phyloP scores from a whole-genome alignment of 2,797 vertebrate genomes.

The Oryzias sinensis region DNA sequence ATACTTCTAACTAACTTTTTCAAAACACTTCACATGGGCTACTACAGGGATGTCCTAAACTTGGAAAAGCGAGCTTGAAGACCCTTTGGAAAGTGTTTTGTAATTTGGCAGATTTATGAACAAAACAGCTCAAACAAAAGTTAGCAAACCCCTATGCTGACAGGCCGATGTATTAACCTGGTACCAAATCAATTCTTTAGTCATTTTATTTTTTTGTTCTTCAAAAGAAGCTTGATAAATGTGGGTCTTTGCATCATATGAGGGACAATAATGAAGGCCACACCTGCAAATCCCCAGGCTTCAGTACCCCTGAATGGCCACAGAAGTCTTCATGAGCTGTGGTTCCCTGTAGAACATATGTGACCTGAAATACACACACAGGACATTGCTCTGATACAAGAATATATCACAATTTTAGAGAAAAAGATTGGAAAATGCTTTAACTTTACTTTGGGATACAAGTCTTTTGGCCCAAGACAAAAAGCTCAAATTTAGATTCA shows the following conservation, averaged over 20 bases:
- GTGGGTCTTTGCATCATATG: background rate
- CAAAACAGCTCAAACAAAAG: background rate
- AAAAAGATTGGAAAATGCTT: background rate
- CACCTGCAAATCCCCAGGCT: constrained; percentile 82
- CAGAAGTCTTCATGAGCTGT: constrained; percentile 82
- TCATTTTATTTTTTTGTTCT: background rate
- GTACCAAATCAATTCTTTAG: too few relatives aligned
- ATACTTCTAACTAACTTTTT: background rate
- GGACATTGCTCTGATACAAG: background rate
- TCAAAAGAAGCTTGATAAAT: background rate
- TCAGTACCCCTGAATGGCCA: constrained; percentile 70
- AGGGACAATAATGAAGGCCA: background rate
- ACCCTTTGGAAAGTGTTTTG: background rate
- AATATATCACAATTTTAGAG: too few relatives aligned
- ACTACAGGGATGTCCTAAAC: too few relatives aligned
- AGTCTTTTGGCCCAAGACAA: too few relatives aligned
- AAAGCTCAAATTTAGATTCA: too few relatives aligned
- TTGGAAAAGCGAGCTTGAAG: too few relatives aligned
- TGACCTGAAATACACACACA: constrained; percentile 66
- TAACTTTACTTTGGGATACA: too few relatives aligned
- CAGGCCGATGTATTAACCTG: background rate
- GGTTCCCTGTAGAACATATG: constrained; percentile 75
- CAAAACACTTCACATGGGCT: background rate
- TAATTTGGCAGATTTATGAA: background rate
- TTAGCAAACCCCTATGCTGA: background rate